A percentile compares a stretch with the other conserved stretches of the same genome.
phyloP scores from a whole-genome alignment of 2,113 vertebrate genomes.

The Scolopax mira region DNA sequence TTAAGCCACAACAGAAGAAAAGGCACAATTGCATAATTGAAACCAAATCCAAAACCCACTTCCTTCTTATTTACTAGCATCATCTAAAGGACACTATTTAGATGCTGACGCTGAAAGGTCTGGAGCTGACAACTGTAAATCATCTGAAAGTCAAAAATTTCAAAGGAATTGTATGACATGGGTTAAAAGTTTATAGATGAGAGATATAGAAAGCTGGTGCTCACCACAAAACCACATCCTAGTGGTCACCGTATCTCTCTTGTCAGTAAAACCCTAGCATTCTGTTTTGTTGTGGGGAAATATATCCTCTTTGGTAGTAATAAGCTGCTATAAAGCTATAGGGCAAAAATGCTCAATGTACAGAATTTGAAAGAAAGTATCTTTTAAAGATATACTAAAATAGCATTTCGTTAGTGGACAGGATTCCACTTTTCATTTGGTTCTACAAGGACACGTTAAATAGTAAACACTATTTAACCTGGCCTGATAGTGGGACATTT shows the following conservation, averaged over 20 bases:
- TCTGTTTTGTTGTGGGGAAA: conserved; percentile 27
- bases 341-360: conserved; percentile 11
- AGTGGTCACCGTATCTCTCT: not conserved
- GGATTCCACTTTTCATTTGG: not conserved
- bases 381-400: conserved; percentile 15
- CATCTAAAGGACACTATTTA: conserved; percentile 77
- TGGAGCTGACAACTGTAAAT: conserved; percentile 71
- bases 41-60: conserved; percentile 81
- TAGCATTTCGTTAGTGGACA: conserved; percentile 4
- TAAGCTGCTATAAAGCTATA: conserved; percentile 26
- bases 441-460: conserved; percentile 4
- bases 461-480: not conserved
- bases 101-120: conserved; percentile 70
- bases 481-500: not conserved
- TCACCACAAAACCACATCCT: conserved; percentile 67
- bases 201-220: conserved; percentile 59
- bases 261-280: not conserved
- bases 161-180: conserved; percentile 64
- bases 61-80: conserved; percentile 80
- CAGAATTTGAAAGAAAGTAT: not conserved
- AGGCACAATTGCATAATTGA: conserved; percentile 77
- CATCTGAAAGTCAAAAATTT: conserved; percentile 57
- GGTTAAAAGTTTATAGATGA: conserved; percentile 77
- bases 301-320: conserved; percentile 19
- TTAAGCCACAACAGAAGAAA: conserved; percentile 82